Percentiles rank a stretch among this genome's conserved stretches.
These are phyloP conservation scores for Drosophila hydei DNA, from an alignment of 1,140 invertebrate species.

Conservation along the genomic window DNA sequence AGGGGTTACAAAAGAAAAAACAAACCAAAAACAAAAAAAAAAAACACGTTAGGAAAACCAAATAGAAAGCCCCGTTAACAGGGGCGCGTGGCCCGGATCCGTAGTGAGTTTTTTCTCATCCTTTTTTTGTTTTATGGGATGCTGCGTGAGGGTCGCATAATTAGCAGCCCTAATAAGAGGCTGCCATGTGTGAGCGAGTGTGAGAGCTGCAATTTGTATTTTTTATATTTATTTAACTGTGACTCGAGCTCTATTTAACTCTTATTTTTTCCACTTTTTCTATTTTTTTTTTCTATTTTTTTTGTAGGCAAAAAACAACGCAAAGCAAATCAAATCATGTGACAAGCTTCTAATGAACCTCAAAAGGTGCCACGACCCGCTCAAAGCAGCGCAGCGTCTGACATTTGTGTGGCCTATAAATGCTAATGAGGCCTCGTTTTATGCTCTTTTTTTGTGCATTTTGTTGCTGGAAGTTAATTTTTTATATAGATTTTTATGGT, in stretches of 20 bases:
- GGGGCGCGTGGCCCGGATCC: constrained; percentile 57
- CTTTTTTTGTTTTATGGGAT: constrained; percentile 37
- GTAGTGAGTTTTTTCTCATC: constrained; percentile 7
- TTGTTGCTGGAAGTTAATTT: constrained; percentile 29
- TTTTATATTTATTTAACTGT: constrained; percentile 11
- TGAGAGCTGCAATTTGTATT: constrained; percentile 1
- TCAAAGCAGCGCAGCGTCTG: constrained; percentile 12
- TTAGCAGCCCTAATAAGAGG: constrained; percentile 63
- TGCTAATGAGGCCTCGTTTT: constrained; percentile 69
- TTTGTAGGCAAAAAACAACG: background rate
- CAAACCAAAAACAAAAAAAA: constrained; percentile 19
- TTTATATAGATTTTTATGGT: constrained; percentile 77
- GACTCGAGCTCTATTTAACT: constrained; percentile 6
- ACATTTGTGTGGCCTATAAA: constrained; percentile 78
- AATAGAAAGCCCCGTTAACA: constrained; percentile 25
- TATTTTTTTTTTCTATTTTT: constrained; percentile 14
- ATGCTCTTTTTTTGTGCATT: constrained; percentile 20
- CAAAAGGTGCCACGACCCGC: constrained; percentile 49
- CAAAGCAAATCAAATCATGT: constrained; percentile 74
- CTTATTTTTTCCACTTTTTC: constrained; percentile 24
- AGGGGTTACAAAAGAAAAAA: constrained; percentile 12
- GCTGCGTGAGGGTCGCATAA: constrained; percentile 59
- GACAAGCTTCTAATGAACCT: constrained; percentile 81
- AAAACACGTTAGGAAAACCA: constrained; percentile 14
- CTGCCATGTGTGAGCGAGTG: constrained; percentile 15